Evolutionary conservation across 2,113 vertebrate genomes (phyloP).

Genomic region (Oplegnathus fasciatus): DNA sequence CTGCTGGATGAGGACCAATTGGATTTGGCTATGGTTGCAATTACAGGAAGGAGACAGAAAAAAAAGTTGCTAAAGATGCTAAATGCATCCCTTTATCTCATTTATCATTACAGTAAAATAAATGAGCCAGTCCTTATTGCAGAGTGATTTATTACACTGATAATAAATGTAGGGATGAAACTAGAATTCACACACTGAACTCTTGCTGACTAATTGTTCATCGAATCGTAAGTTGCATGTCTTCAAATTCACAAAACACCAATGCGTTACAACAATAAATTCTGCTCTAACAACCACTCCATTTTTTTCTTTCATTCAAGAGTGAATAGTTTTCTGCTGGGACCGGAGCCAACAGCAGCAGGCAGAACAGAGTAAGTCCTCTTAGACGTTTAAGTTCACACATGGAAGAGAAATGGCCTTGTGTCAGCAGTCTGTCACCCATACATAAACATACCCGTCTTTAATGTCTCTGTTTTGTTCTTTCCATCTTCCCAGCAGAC

Average conservation of each 20-base stretch:
- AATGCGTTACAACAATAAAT: slow-evolving; percentile 39
- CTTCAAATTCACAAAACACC: slow-evolving; percentile 33
- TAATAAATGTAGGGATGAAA: slow-evolving; percentile 52
- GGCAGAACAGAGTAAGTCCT: slow-evolving; percentile 76
- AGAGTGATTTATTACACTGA: slow-evolving; percentile 59
- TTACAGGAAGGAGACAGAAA: slow-evolving; percentile 43
- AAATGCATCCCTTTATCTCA: slow-evolving; percentile 61
- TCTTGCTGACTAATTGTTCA: slow-evolving; percentile 50
- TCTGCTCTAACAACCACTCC: slow-evolving; percentile 40
- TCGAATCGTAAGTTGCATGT: slow-evolving; percentile 44
- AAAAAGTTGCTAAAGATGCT: slow-evolving; percentile 67
- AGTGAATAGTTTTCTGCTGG: slow-evolving; percentile 83
- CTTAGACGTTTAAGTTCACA: slow-evolving; percentile 55
- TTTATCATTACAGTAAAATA: slow-evolving; percentile 71
- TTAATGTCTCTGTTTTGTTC: slow-evolving; percentile 58
- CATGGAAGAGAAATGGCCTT: slow-evolving; percentile 49
- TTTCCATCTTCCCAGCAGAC: slow-evolving; percentile 55
- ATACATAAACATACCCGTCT: slow-evolving; percentile 61
- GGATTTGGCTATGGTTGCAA: slow-evolving; percentile 51
- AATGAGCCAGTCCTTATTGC: slow-evolving; percentile 56
- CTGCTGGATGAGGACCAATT: slow-evolving; percentile 60
- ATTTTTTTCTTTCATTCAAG: slow-evolving; percentile 59
- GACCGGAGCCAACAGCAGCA: slow-evolving; percentile 72
- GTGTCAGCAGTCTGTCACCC: slow-evolving; percentile 56
- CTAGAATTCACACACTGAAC: slow-evolving; percentile 43